Evolutionary conservation across 1,140 invertebrate species (phyloP), one percentile per base, ranked within the genome.

Genomic region (Zaprionus kolodkinae): DNA sequence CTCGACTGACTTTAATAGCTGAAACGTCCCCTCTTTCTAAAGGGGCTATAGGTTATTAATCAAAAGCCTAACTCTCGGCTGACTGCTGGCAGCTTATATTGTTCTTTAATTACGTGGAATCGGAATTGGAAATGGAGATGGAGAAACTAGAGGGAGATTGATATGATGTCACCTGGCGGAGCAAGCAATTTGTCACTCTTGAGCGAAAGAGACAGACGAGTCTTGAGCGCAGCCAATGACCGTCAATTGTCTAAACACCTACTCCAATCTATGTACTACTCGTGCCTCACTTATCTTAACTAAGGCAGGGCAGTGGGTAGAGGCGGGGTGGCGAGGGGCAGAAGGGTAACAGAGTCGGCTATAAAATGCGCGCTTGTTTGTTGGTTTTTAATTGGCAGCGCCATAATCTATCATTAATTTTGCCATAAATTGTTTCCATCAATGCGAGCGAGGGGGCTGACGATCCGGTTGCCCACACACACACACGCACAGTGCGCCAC

Each of bases 381-480:
- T 89, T 89, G 87, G 86, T 89, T 89, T 88, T 89, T 89, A 89
- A 89, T 89, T 89, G 86, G 85, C 85, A 89, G 86, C 85, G 72
- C 85, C 86, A 89, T 89, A 89, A 89, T 89, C 85, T 89, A 89
- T 89, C 85, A 89, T 89, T 89, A 89, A 89, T 89, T 89, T 89
- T 89, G 78, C 85, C 81, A 89, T 89, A 89, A 89, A 89, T 89
- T 89, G 85, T 81, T 90, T 79, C 86, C 81, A 89, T 88, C 84
- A 84, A 81, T 89, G 84, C 85, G 85, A 87, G 7, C 27, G 27
- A 30, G 40, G 40, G 83, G 79, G 83, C 83, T 87, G 81, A 79
- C 79, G 76, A 80, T 82, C 75, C 78, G 70, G 85, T 83, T 88
- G 84, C 79, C 83, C 56, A 68, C 76, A 68, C 52, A 45, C 48